phyloP scores from a whole-genome alignment of 2,113 vertebrate species.

The Epinephelus moara region DNA sequence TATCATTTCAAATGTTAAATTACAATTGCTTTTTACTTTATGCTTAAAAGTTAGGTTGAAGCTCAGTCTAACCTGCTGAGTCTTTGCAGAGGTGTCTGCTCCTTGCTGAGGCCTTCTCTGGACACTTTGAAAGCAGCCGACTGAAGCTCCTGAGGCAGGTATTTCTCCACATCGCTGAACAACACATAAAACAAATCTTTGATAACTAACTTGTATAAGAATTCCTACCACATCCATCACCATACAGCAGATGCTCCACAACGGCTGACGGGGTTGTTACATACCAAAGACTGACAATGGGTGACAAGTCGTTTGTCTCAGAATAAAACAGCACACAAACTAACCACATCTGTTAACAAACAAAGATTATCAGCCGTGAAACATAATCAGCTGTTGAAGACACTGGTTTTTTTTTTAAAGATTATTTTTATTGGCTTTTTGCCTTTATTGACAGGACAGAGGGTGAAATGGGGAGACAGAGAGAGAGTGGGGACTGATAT shows the following conservation, averaged over 20 bases:
- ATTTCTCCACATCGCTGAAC: constrained; percentile 87
- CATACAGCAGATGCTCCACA: not conserved
- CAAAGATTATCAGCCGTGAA: not conserved
- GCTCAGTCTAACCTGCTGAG: constrained; percentile 86
- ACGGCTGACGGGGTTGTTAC: not conserved
- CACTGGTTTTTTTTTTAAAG: no score
- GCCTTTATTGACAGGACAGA: no score
- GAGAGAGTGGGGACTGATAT: no score
- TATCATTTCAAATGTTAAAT: not conserved
- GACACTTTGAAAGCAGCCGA: constrained; percentile 90
- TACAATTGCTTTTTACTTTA: not conserved
- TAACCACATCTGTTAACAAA: not conserved
- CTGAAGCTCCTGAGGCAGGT: constrained; percentile 87
- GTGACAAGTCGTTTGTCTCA: no score
- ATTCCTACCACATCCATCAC: not conserved
- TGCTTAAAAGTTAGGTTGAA: not conserved
- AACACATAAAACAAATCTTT: not conserved
- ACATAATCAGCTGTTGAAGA: not conserved
- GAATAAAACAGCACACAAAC: not conserved
- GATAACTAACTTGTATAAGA: not conserved
- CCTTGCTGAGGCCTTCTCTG: constrained; percentile 85
- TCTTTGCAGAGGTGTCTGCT: constrained; percentile 79
- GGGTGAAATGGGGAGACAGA: no score
- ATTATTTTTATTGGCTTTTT: no score
- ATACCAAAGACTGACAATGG: no score